Evolutionary conservation across 1,140 invertebrate genomes (phyloP).

Genomic region (Meteorus sp.): DNA sequence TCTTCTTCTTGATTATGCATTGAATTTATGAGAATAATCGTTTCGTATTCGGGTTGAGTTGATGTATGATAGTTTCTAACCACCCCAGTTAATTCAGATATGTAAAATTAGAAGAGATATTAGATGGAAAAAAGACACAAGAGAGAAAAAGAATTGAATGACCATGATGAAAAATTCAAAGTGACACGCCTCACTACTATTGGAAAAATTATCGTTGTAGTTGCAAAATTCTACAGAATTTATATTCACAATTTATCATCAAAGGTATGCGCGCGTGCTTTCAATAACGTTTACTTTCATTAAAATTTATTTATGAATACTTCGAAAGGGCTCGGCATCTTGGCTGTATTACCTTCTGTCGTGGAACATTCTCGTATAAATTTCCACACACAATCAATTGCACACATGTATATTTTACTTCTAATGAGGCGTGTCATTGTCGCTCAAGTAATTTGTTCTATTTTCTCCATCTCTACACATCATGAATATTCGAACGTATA

Average conservation of each 20-base stretch:
- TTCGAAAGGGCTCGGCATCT: conserved; percentile 43
- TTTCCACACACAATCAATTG: conserved; percentile 16
- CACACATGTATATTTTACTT: conserved; percentile 17
- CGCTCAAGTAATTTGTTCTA: conserved; percentile 41
- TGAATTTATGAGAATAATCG: not conserved
- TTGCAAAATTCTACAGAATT: conserved; percentile 8
- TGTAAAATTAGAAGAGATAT: too few relatives aligned
- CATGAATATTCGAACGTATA: not conserved
- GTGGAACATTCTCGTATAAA: conserved; percentile 29
- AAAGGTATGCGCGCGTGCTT: conserved; percentile 19
- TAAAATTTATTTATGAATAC: conserved; percentile 51
- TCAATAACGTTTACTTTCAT: conserved; percentile 33
- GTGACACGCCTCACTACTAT: conserved; percentile 13
- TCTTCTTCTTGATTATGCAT: not conserved
- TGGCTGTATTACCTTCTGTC: conserved; percentile 29
- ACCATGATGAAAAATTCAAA: not conserved
- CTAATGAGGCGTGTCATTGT: conserved; percentile 39
- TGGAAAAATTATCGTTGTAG: conserved; percentile 21
- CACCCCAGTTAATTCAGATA: too few relatives aligned
- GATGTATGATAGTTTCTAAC: too few relatives aligned
- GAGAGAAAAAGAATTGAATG: not conserved
- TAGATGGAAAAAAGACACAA: not conserved
- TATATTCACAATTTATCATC: conserved; percentile 12
- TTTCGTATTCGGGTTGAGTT: not conserved
- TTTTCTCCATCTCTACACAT: conserved; percentile 32